Conservation (phyloP, 2,113 vertebrate genomes). For the Hepsetus odoe region DNA sequence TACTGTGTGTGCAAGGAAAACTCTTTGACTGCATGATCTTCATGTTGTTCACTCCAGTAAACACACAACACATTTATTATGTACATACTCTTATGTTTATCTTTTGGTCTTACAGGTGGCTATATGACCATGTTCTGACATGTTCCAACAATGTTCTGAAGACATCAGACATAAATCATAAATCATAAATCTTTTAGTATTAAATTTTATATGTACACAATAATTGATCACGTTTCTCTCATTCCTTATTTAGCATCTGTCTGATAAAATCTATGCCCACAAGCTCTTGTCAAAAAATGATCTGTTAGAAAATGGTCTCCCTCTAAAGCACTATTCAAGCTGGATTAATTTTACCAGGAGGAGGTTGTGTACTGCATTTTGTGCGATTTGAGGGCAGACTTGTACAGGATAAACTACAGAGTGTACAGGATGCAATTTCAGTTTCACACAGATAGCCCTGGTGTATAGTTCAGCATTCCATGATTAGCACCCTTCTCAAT, state of each 20-base stretch:
- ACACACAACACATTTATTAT: constrained; percentile 57
- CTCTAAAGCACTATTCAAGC: neutral
- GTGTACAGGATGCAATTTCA: too few species aligned
- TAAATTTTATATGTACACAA: too few species aligned
- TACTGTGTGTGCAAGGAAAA: constrained; percentile 61
- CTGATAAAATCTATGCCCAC: too few species aligned
- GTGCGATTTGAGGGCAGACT: too few species aligned
- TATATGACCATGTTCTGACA: neutral
- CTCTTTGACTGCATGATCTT: constrained; percentile 53
- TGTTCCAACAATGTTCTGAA: neutral
- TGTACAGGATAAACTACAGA: too few species aligned
- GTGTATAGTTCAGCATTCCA: neutral
- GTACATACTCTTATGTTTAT: neutral
- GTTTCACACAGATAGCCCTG: neutral
- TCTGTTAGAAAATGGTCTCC: neutral
- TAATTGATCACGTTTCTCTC: too few species aligned
- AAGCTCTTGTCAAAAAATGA: too few species aligned
- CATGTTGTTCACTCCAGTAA: constrained; percentile 55
- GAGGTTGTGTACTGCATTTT: neutral
- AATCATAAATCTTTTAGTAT: too few species aligned
- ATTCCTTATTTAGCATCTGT: too few species aligned
- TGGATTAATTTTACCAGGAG: neutral
- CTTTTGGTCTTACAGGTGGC: neutral
- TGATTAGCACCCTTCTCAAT: neutral
- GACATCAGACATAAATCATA: too few species aligned